Evolutionary conservation across 2,888 invertebrate genomes (phyloP).

Genomic region (Synergus itoensis): DNA sequence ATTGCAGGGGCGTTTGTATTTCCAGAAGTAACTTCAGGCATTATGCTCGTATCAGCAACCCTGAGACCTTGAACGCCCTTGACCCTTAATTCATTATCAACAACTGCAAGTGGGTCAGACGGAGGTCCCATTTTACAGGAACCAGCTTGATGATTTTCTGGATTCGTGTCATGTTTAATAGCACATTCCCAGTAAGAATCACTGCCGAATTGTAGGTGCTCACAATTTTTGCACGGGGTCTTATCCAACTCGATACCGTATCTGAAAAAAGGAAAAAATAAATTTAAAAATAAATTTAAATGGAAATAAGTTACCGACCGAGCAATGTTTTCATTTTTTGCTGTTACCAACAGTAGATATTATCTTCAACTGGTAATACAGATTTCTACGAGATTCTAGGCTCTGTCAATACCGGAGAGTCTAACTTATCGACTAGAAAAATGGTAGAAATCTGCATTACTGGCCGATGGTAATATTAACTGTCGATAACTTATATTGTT

Average conservation of each 20-base stretch:
- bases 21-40: conserved; percentile 80
- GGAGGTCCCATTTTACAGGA: conserved; percentile 89
- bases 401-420: no score
- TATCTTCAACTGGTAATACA: no score
- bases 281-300: not conserved
- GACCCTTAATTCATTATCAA: conserved; percentile 84
- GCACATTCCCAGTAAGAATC: conserved; percentile 88
- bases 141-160: conserved; percentile 90
- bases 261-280: conserved; percentile 75
- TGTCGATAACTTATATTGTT: not conserved
- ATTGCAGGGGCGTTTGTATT: conserved; percentile 81
- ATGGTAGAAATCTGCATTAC: no score
- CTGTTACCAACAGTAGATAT: no score
- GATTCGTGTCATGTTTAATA: conserved; percentile 84
- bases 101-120: conserved; percentile 86
- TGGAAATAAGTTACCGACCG: not conserved
- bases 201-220: conserved; percentile 62
- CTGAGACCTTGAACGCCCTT: conserved; percentile 81
- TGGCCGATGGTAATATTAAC: not conserved
- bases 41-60: conserved; percentile 81
- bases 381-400: no score
- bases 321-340: no score
- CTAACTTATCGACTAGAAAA: no score
- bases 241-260: conserved; percentile 83
- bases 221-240: conserved; percentile 55